Conservation (phyloP, 2,888 invertebrate species). For the Sisyra terminalis region DNA sequence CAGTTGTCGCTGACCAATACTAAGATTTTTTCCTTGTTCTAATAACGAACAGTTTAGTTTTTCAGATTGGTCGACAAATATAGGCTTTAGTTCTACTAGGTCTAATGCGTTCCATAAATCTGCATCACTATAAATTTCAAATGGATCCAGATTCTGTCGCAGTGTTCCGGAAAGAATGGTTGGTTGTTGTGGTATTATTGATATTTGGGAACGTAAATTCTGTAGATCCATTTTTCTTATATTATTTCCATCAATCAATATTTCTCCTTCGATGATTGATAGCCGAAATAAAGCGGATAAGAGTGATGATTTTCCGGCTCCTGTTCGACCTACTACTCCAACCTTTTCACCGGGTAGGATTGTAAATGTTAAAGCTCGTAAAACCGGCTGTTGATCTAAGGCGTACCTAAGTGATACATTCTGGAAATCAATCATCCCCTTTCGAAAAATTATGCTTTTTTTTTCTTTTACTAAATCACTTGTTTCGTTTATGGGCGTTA, state of each 20-base stretch:
- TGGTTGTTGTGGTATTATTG: slow-evolving; percentile 87
- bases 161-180: slow-evolving; percentile 85
- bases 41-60: slow-evolving; percentile 69
- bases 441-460: too few species aligned
- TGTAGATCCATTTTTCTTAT: slow-evolving; percentile 72
- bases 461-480: too few species aligned
- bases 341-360: slow-evolving; percentile 77
- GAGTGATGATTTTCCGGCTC: slow-evolving; percentile 83
- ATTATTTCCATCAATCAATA: slow-evolving; percentile 70
- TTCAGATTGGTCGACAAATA: slow-evolving; percentile 50
- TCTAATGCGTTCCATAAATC: slow-evolving; percentile 80
- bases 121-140: slow-evolving; percentile 57
- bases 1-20: slow-evolving; percentile 79
- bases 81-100: slow-evolving; percentile 74
- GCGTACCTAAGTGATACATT: slow-evolving; percentile 76
- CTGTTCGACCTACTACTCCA: slow-evolving; percentile 79
- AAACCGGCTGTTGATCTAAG: slow-evolving; percentile 69
- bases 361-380: slow-evolving; percentile 60
- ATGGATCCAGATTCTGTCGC: slow-evolving; percentile 86
- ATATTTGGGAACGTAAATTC: slow-evolving; percentile 64
- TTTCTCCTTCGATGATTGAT: slow-evolving; percentile 71
- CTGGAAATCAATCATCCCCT: slow-evolving; percentile 64
- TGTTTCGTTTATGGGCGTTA: slow-evolving; percentile 8
- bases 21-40: slow-evolving; percentile 86
- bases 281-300: slow-evolving; percentile 79